Base-by-base conservation (phyloP, 1,140 invertebrate species). In the Hestina assimilis region DNA sequence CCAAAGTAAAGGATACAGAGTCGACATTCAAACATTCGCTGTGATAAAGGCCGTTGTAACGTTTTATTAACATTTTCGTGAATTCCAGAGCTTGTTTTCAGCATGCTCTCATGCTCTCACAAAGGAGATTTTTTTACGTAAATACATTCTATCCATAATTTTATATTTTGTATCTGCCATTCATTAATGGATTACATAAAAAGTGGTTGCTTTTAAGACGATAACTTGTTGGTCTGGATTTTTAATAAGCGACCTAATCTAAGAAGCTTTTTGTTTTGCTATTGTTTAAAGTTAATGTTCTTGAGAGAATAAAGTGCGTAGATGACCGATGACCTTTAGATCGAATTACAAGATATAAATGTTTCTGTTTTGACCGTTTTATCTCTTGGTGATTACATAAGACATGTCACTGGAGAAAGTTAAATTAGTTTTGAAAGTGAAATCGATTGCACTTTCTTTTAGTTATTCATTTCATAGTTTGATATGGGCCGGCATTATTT, bases 381-480 rank as follows among this genome's bases (percentile, higher is more conserved):
- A 83, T 79, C 75, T 86, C 71, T 72, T 75, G 70, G 59, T 75
- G 68, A 85, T 86, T 88, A 77, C 64, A 72, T 85, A 86, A 88
- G 72, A 86, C 85, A 74, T 86, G 85, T 86, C 83, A 85, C 72
- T 81, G 77, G 85, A 85, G 85, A 88, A 88, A 88, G 85, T 88
- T 85, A 88, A 86, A 83, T 86, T 88, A 86, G 83, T 83, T 84
- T 85, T 88, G 83, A 88, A 88, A 88, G 85, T 85, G 83, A 88
- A 88, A 88, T 88, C 82, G 79, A 88, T 88, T 85, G 79, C 73
- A 86, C 77, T 81, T 85, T 88, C 85, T 85, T 88, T 84, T 73
- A 83, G 80, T 88, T 84, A 85, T 76, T 69, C 72, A 83, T 82
- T 85, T 82, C 66, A 84, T 75, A 83, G 72, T 71, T 72, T 67